A percentile compares a stretch with the other conserved stretches of the same genome.
Evolutionary conservation across 30 jellyfish, hydroid and myxozoan genomes (phyloP).

Genomic region (Pseudorhiza aurosa): DNA sequence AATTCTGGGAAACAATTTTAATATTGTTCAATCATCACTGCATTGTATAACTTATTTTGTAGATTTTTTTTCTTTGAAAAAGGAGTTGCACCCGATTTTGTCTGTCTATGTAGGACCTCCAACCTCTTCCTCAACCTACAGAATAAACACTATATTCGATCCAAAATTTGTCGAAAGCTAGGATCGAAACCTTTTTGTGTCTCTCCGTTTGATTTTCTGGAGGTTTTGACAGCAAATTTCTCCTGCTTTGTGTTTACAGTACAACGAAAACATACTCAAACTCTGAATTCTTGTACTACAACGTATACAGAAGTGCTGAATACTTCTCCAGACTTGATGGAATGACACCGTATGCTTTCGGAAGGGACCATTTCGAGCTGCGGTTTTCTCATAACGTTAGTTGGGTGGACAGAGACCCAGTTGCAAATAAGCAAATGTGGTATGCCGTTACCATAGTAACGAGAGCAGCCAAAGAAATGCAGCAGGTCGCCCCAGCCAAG

Average conservation of each 20-base stretch:
- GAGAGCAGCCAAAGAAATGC: constrained; percentile 53
- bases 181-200: too few species aligned
- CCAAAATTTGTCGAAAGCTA: too few species aligned
- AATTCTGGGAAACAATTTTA: too few species aligned
- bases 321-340: constrained; percentile 51
- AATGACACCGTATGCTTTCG: constrained; percentile 69
- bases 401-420: constrained; percentile 72
- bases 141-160: too few species aligned
- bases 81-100: too few species aligned
- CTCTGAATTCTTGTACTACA: constrained; percentile 62
- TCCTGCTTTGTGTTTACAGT: constrained; percentile 16
- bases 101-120: too few species aligned
- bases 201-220: too few species aligned
- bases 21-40: too few species aligned
- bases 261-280: constrained; percentile 9
- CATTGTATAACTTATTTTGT: too few species aligned
- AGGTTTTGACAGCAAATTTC: background rate
- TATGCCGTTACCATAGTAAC: constrained; percentile 79
- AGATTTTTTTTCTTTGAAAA: too few species aligned
- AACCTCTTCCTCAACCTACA: too few species aligned
- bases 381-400: constrained; percentile 2
- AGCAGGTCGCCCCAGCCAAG: constrained; percentile 72
- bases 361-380: constrained; percentile 41
- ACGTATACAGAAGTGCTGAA: constrained; percentile 65
- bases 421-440: constrained; percentile 64